These are phyloP conservation scores for Octonoba sinensis DNA, from an alignment of 2,888 invertebrate genomes.

Conservation along the genomic window DNA sequence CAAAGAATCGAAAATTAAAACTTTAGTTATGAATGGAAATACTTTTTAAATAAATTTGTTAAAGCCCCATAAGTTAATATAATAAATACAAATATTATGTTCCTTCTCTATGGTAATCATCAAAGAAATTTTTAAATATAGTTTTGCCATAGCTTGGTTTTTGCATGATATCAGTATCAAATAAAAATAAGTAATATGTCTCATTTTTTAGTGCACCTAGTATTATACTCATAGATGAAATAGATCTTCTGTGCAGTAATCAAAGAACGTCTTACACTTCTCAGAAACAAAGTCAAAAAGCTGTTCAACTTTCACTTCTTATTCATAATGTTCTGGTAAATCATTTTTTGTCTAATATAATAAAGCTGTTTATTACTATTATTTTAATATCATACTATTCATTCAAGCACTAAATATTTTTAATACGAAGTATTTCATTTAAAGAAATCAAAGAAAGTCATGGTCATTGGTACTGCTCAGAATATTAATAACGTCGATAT, in stretches of 20 bases:
- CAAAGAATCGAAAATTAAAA: too few species aligned
- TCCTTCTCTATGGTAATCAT: too few species aligned
- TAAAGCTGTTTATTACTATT: slow-evolving; percentile 77
- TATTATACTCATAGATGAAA: slow-evolving; percentile 86
- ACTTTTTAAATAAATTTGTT: too few species aligned
- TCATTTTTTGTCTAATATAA: slow-evolving; percentile 67
- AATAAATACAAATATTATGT: too few species aligned
- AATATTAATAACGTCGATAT: slow-evolving; percentile 10
- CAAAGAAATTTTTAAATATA: too few species aligned
- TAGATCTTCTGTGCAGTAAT: slow-evolving; percentile 83
- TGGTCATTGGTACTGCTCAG: slow-evolving; percentile 22
- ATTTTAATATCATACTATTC: not conserved
- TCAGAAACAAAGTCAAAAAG: not conserved
- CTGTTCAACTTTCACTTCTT: slow-evolving; percentile 6
- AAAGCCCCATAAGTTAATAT: too few species aligned
- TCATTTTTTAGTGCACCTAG: slow-evolving; percentile 77
- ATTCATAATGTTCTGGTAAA: slow-evolving; percentile 22
- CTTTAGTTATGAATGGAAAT: too few species aligned
- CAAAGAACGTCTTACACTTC: slow-evolving; percentile 72
- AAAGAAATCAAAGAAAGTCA: not conserved
- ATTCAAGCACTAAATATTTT: not conserved
- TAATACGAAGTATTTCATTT: not conserved
- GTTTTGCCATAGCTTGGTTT: too few species aligned
- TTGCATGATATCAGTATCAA: too few species aligned
- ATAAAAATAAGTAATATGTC: slow-evolving; percentile 21